A percentile compares a stretch with the other conserved stretches of the same genome.
Evolutionary conservation across 1,140 invertebrate species (phyloP).

Genomic region (Pseudomyrmex flavicornis): DNA sequence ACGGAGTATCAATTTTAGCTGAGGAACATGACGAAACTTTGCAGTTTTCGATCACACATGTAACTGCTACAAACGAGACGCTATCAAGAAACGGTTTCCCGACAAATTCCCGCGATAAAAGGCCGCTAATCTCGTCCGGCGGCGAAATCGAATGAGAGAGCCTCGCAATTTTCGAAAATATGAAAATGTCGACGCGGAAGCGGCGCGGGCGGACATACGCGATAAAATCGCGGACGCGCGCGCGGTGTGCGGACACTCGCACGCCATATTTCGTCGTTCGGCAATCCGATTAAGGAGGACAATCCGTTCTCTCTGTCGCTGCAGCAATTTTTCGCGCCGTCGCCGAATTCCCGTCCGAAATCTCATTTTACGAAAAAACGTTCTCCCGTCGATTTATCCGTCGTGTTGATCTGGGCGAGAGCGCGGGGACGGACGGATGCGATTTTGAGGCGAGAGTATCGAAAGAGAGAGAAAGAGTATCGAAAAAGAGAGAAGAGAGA

Average conservation of each 20-base stretch:
- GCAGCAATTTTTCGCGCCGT: conserved; percentile 55
- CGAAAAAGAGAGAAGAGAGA: not conserved
- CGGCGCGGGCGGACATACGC: not conserved
- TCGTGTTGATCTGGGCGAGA: conserved; percentile 46
- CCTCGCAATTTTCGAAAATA: conserved; percentile 56
- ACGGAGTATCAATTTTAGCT: not conserved
- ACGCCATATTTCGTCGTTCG: conserved; percentile 58
- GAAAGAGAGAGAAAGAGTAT: not conserved
- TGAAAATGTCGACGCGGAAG: conserved; percentile 46
- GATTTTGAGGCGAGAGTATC: conserved; percentile 47
- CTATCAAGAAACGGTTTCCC: conserved; percentile 26
- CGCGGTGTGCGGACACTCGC: not conserved
- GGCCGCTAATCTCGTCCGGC: conserved; percentile 47
- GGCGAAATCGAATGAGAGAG: conserved; percentile 53
- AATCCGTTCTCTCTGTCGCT: conserved; percentile 55
- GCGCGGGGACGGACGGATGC: conserved; percentile 39
- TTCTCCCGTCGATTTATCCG: conserved; percentile 50
- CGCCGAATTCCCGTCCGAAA: conserved; percentile 46
- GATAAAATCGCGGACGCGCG: conserved; percentile 44
- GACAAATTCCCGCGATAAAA: conserved; percentile 44
- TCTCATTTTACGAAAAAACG: conserved; percentile 56
- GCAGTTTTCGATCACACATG: not conserved
- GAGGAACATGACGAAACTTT: not conserved
- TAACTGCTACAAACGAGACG: conserved; percentile 12
- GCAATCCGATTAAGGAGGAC: conserved; percentile 61